Conservation (phyloP, 2,797 vertebrate genomes). For the Geotrypetes seraphini region DNA sequence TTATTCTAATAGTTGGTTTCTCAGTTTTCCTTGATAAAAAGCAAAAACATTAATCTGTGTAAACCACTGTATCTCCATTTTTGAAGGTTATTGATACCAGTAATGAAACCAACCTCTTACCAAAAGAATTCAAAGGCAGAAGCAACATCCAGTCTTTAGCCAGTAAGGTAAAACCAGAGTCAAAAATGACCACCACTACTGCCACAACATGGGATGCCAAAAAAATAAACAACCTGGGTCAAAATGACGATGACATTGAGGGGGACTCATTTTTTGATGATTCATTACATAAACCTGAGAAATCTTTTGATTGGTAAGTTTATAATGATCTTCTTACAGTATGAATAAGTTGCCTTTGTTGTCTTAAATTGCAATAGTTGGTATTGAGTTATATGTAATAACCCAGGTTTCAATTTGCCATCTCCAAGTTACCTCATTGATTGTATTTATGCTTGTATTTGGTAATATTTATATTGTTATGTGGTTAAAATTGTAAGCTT, state of each 20-base stretch:
- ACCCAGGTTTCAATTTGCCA: too few species aligned
- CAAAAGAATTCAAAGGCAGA: conserved; percentile 46
- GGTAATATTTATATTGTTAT: too few species aligned
- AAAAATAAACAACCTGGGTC: conserved; percentile 29
- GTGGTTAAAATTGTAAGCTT: too few species aligned
- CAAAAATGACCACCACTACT: conserved; percentile 33
- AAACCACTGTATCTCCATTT: too few species aligned
- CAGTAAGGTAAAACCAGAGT: conserved; percentile 26
- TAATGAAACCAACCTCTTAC: conserved; percentile 39
- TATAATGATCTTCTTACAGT: not conserved
- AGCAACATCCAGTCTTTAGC: conserved; percentile 33
- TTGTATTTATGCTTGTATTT: too few species aligned
- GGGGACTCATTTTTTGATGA: conserved; percentile 93
- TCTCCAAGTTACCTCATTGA: too few species aligned
- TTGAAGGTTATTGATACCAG: conserved; percentile 40
- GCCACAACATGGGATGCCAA: conserved; percentile 26
- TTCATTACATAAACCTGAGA: conserved; percentile 79
- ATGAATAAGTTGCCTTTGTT: not conserved
- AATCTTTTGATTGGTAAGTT: conserved; percentile 73
- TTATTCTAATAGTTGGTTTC: too few species aligned
- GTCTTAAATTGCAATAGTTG: not conserved
- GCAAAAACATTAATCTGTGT: too few species aligned
- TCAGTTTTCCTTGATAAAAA: too few species aligned
- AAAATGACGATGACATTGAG: conserved; percentile 52
- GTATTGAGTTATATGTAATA: too few species aligned